Base-by-base conservation (phyloP, 2,888 invertebrate genomes). In the Thera britannica region DNA sequence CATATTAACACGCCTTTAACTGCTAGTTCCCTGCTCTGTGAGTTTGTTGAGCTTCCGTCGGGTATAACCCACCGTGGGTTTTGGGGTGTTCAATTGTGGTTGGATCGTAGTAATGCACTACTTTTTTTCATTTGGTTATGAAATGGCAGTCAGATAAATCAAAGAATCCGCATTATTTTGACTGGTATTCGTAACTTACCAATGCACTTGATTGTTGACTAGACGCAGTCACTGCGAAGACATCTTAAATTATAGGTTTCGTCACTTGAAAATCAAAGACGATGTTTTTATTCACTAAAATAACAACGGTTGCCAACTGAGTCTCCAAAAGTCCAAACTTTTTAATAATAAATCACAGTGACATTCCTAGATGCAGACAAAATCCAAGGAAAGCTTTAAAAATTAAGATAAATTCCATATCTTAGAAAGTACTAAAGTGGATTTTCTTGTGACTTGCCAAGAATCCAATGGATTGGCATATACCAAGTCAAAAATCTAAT, bases 1-100 rank as follows among this genome's bases (percentile, higher is more conserved):
- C 75, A 78, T 80, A 81, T 82, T 81, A 82, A 83, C 83, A 83
- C 77, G 70, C 76, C 73, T 74, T 76, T 76, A 80, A 80, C 76
- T 74, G 76, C 73, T 80, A 80, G 79, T 81, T 80, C 48, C 64
- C 63, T 71, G 67, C 69, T 72, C 60, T 65, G 68, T 58, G 65
- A 61, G 55, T 65, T 74, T 79, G 75, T 77, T 67, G 75, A 77
- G 75, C 72, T 75, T 75, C 74, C 66, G 67, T 7, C 4, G 48
- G 23, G 23, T 23, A 23, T 23, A 23, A 23, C 23, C 0, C 36
- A 41, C 51, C 44, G 55, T 58, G 55, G 51, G 52, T 2, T 41
- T 48, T 41, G 36, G 58, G 54, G 8, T 41, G 9, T 55, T 34
- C 41, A 35, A 49, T 52, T 44, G 35, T 44, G 3, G 44, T 46